These are phyloP conservation scores for Symphodus melops DNA, from an alignment of 2,113 vertebrate species.

Conservation along the genomic window DNA sequence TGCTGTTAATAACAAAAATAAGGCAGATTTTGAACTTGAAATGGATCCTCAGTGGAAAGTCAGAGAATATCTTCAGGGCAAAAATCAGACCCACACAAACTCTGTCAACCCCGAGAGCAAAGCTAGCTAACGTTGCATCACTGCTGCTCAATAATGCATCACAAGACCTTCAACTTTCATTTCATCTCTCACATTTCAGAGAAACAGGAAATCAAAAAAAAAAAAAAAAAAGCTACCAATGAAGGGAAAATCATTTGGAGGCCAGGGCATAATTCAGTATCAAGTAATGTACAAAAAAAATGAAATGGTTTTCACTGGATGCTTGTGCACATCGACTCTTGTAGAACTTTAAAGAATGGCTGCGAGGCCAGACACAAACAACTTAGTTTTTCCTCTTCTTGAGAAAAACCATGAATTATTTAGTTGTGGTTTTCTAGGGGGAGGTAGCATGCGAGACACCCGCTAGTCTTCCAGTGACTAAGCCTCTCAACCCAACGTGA, in stretches of 20 bases:
- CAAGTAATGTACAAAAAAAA: not conserved
- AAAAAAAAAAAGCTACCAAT: not conserved
- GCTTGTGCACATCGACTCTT: not conserved
- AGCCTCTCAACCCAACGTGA: conserved; percentile 5
- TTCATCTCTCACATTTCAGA: conserved; percentile 31
- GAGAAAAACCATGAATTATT: conserved; percentile 45
- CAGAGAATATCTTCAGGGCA: conserved; percentile 27
- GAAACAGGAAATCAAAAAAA: not conserved
- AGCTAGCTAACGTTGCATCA: conserved; percentile 21
- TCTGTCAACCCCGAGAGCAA: conserved; percentile 31
- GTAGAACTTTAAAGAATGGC: not conserved
- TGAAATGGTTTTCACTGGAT: not conserved
- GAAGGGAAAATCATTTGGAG: conserved; percentile 20
- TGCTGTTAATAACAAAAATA: conserved; percentile 3
- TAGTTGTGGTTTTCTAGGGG: conserved; percentile 22
- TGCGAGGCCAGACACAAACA: conserved; percentile 5
- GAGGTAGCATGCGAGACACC: not conserved
- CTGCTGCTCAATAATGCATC: conserved; percentile 64
- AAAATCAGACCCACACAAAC: not conserved
- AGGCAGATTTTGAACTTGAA: not conserved
- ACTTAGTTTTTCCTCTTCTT: not conserved
- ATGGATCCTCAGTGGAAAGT: conserved; percentile 1
- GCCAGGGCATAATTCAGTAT: not conserved
- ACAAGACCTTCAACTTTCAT: conserved; percentile 34
- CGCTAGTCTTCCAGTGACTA: not conserved